Percentiles rank a stretch among this genome's conserved stretches.
Conservation (phyloP, 2,113 vertebrate species). For the Sinocyclocheilus anshuiensis region DNA sequence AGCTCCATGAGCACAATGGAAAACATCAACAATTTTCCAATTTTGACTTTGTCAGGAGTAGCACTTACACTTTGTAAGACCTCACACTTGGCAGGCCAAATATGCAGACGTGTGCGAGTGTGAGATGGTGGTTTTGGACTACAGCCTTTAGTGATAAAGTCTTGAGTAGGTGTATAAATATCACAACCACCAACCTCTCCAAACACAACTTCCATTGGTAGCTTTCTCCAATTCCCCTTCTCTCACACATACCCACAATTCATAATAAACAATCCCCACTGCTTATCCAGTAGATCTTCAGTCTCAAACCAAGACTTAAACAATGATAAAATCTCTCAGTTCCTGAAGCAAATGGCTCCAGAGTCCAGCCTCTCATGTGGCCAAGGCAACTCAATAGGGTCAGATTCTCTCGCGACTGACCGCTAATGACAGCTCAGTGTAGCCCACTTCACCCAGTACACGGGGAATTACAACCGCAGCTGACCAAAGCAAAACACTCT, state of each 20-base stretch:
- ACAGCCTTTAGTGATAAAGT: neutral
- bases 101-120: neutral
- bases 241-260: neutral
- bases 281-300: neutral
- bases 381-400: neutral
- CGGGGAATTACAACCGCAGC: conserved; percentile 9
- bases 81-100: conserved; percentile 16
- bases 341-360: neutral
- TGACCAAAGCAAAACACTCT: neutral
- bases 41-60: neutral
- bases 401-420: conserved; percentile 1
- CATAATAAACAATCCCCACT: neutral
- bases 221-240: conserved; percentile 3
- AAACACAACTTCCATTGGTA: neutral
- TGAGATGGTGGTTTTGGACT: neutral
- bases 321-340: neutral
- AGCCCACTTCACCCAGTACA: conserved; percentile 21
- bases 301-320: neutral
- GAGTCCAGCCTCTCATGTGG: neutral
- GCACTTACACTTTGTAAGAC: conserved; percentile 5
- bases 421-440: conserved; percentile 25
- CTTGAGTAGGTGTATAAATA: conserved; percentile 29
- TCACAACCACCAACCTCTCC: neutral
- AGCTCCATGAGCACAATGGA: neutral
- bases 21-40: neutral